Evolutionary conservation across 2,113 vertebrate species (phyloP).

Genomic region (Tragelaphus buxtoni): DNA sequence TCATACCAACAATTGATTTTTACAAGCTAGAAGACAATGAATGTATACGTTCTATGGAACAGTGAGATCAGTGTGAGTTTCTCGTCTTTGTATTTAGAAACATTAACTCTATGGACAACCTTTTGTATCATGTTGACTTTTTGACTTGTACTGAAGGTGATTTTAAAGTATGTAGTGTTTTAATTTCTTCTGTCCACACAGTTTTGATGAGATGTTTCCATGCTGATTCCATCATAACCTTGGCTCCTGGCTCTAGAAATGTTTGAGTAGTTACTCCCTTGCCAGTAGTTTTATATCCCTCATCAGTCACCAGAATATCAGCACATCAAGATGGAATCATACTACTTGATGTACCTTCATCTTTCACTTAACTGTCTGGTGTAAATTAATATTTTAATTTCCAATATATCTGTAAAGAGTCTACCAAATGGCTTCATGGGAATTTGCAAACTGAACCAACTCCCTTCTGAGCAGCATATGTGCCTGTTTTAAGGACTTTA

Average conservation of each 20-base stretch:
- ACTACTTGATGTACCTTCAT: not conserved
- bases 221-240: not conserved
- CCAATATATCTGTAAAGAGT: not conserved
- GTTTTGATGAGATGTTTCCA: slow-evolving; percentile 48
- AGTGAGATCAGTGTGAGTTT: slow-evolving; percentile 42
- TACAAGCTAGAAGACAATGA: slow-evolving; percentile 67
- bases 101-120: slow-evolving; percentile 45
- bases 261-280: slow-evolving; percentile 43
- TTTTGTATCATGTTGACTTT: slow-evolving; percentile 49
- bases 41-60: slow-evolving; percentile 64
- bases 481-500: slow-evolving; percentile 25
- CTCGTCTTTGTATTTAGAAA: slow-evolving; percentile 59
- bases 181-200: slow-evolving; percentile 25
- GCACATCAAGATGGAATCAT: not conserved
- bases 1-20: not conserved
- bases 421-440: slow-evolving; percentile 44
- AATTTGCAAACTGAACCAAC: slow-evolving; percentile 34
- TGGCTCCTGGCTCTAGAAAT: slow-evolving; percentile 59
- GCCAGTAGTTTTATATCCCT: slow-evolving; percentile 15
- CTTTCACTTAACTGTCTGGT: slow-evolving; percentile 12
- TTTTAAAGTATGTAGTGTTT: slow-evolving; percentile 54
- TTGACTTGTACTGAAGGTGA: slow-evolving; percentile 60
- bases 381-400: slow-evolving; percentile 30
- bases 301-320: not conserved
- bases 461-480: slow-evolving; percentile 9